Base-by-base conservation (phyloP, 2,113 vertebrate species). In the Lasiurus cinereus region DNA sequence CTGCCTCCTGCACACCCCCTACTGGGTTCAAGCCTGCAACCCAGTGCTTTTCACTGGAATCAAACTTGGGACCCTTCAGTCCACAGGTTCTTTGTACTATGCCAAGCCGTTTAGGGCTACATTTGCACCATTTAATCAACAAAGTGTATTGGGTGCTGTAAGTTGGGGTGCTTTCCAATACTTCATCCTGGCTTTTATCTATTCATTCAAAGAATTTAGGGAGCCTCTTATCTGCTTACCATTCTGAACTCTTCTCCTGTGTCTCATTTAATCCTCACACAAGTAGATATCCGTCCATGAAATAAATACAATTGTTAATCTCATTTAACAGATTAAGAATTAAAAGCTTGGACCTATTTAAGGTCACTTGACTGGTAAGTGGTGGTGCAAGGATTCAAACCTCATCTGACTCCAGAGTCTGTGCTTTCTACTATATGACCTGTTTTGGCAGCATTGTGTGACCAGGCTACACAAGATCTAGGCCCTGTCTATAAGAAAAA, bases 121-220 rank as follows among this genome's bases (percentile, higher is more conserved):
- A 50, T 50, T 31, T 82, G 13, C 19, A 59, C 59, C 33, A 56
- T 89, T 52, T 82, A 70, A 72, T 89, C 39, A 46, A 31, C 77
- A 52, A 77, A 90, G 36, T 52, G 46, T 64, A 82, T 13, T 76
- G 52, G 36, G 52, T 74, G 73, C 56, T 91, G 33, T 78, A 80
- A 80, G 54, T 5, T 5, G 22, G 16, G 19, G 66, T 83, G 16
- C 64, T 87, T 93, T 87, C 33, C 52, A 86, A 3, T 69, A 36
- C 33, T 46, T 84, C 43, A 66, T 52, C n/a, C 73, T 92, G 43
- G n/a, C 52, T 69, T 69, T 90, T 95, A 62, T 82, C 36, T 54
- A n/a, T 80, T 95, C 15, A 86, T 86, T 72, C 33, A 76, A 62
- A 87, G 21, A 87, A 77, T 59, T 79, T 74, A 85, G 56, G 77